A percentile compares a stretch with the other conserved stretches of the same genome.
Evolutionary conservation across 2,113 vertebrate genomes (phyloP).

Genomic region (Oplegnathus fasciatus): DNA sequence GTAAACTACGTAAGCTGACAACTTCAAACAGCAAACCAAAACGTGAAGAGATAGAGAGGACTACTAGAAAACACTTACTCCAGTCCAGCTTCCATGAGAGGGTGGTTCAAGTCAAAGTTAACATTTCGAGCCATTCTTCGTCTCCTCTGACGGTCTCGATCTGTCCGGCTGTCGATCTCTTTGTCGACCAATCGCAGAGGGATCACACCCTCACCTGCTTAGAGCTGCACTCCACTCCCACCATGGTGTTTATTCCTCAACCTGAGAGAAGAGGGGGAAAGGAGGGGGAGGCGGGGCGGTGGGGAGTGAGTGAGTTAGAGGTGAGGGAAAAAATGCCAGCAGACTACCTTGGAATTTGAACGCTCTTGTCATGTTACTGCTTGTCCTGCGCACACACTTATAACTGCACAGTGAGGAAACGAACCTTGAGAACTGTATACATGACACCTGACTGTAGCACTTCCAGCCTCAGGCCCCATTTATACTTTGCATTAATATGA

Average conservation of each 20-base stretch:
- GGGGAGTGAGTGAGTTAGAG: constrained; percentile 4
- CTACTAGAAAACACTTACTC: constrained; percentile 76
- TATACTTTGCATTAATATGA: neutral
- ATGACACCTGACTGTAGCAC: no score
- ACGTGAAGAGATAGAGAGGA: neutral
- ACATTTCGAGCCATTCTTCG: constrained; percentile 73
- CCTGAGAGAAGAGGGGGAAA: constrained; percentile 34
- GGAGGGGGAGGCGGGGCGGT: neutral
- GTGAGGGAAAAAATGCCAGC: constrained; percentile 4
- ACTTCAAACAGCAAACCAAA: neutral
- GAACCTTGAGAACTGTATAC: neutral
- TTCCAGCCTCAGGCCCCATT: neutral
- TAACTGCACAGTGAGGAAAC: neutral
- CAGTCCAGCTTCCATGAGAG: constrained; percentile 63
- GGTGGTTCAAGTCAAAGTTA: constrained; percentile 64
- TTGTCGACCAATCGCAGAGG: constrained; percentile 7
- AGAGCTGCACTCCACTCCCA: constrained; percentile 52
- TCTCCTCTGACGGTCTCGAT: neutral
- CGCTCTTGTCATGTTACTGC: constrained; percentile 32
- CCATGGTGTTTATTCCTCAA: constrained; percentile 61
- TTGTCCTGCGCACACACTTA: constrained; percentile 27
- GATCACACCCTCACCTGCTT: constrained; percentile 61
- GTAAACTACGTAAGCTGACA: neutral
- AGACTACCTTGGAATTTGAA: constrained; percentile 48
- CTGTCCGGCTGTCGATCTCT: neutral